Evolutionary conservation across 64 coral and sea anemone genomes (phyloP), one percentile per base, ranked within the genome.

Genomic region (Montipora sp.): DNA sequence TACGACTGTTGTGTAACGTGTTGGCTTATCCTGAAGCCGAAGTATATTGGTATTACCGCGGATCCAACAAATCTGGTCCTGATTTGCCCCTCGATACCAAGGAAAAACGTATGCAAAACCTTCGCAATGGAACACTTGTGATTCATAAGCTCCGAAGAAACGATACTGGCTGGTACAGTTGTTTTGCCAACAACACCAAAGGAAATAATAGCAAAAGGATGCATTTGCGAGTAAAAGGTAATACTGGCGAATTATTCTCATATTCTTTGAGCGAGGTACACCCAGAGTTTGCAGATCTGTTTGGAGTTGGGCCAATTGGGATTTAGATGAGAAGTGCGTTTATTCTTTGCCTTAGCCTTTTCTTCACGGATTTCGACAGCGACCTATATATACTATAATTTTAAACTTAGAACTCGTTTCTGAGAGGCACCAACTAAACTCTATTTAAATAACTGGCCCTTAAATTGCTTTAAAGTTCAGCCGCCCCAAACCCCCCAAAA

Each of bases 221-320:
- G 23, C 6, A 89, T 23, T 85, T 97, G 8, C 89, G 77, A 53
- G 95, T 97, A 8, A 88, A 93, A 87, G 95, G 95, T 96, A 9
- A 93, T 51, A 47, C 60, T 63, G 60, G 23, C 5, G 48, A n/a
- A 58, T 6, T 57, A 57, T 57, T 11, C 53, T 36, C 2, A 36
- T 36, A 36, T 36, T 36, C 36, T 36, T 36, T 36, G 36, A 36
- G 36, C 36, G 36, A 36, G 36, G 36, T 36, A 36, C 36, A 36
- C 36, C 36, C 36, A 36, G 36, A 36, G 36, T 36, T 36, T 36
- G 36, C 36, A 36, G 36, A 36, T 36, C 36, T 36, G 36, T 36
- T 36, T 2, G 36, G 36, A 36, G 36, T 36, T 36, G 36, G 36
- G 36, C 36, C 36, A 36, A 36, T 36, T 36, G 36, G 36, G 36